Percentiles rank a stretch among this genome's conserved stretches.
These are phyloP conservation scores for Heliconius cydno DNA, from an alignment of 2,888 invertebrate genomes.

Conservation along the genomic window DNA sequence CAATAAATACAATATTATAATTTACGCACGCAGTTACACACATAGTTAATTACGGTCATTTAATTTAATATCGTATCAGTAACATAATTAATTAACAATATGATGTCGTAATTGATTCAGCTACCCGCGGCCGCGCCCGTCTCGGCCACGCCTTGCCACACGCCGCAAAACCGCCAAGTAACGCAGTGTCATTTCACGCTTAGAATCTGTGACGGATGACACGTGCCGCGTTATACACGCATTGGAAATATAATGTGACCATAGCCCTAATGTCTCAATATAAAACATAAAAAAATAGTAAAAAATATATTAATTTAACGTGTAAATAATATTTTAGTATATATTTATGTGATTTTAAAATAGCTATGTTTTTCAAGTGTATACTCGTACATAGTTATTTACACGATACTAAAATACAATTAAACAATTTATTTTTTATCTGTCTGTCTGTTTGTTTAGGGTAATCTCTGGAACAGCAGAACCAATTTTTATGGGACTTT, in stretches of 20 bases:
- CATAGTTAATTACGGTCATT: slow-evolving; percentile 34
- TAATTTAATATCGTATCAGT: slow-evolving; percentile 48
- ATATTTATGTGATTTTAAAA: too few species aligned
- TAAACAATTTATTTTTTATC: too few species aligned
- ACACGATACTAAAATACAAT: too few species aligned
- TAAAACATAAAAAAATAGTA: neutral
- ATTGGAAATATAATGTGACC: slow-evolving; percentile 30
- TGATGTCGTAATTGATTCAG: slow-evolving; percentile 55
- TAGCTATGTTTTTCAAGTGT: too few species aligned
- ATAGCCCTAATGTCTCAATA: neutral
- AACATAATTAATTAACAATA: slow-evolving; percentile 51
- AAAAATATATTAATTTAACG: too few species aligned
- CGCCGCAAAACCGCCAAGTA: slow-evolving; percentile 57
- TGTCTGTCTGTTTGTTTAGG: too few species aligned
- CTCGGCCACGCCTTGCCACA: slow-evolving; percentile 63
- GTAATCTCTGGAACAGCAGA: too few species aligned
- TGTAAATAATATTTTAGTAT: too few species aligned
- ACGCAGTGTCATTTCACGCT: slow-evolving; percentile 69
- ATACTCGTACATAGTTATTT: too few species aligned
- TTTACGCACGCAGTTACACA: slow-evolving; percentile 15
- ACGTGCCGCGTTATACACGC: slow-evolving; percentile 51
- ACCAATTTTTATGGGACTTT: too few species aligned
- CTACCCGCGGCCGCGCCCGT: slow-evolving; percentile 69
- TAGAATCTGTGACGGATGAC: slow-evolving; percentile 70
- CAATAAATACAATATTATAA: neutral